Percentiles rank a stretch among this genome's conserved stretches.
Evolutionary conservation across 2,888 invertebrate genomes (phyloP).

Genomic region (Fissipunctia ypsillon): DNA sequence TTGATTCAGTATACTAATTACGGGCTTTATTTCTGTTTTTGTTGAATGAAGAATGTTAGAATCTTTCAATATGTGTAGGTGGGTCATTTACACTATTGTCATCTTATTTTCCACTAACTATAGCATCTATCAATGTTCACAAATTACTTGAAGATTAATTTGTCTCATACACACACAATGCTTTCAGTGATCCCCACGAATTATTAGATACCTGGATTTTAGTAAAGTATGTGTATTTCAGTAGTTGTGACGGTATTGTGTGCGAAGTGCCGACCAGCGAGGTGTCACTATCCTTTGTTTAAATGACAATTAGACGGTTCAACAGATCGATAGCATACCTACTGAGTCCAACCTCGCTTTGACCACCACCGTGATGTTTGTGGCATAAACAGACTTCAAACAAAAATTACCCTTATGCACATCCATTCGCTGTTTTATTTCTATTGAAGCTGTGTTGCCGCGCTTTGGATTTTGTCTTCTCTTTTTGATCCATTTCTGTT

Average conservation of each 20-base stretch:
- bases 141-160: neutral
- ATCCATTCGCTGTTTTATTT: slow-evolving; percentile 20
- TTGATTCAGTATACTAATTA: neutral
- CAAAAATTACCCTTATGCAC: slow-evolving; percentile 5
- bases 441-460: neutral
- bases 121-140: neutral
- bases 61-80: neutral
- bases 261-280: slow-evolving; percentile 17
- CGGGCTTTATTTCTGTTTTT: neutral
- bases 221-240: neutral
- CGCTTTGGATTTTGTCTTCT: neutral
- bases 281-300: slow-evolving; percentile 39
- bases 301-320: slow-evolving; percentile 45
- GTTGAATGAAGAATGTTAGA: neutral
- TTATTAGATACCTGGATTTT: slow-evolving; percentile 30
- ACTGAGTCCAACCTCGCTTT: neutral
- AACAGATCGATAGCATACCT: slow-evolving; percentile 28
- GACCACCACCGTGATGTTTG: slow-evolving; percentile 4
- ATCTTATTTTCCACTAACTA: neutral
- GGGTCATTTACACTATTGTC: neutral
- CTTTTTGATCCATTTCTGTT: slow-evolving; percentile 4
- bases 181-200: slow-evolving; percentile 19
- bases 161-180: neutral
- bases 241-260: slow-evolving; percentile 8
- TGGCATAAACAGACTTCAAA: slow-evolving; percentile 25